Percentiles rank a stretch among this genome's conserved stretches.
phyloP scores from a whole-genome alignment of 2,797 vertebrate genomes.

The Sebastes hubbsi region DNA sequence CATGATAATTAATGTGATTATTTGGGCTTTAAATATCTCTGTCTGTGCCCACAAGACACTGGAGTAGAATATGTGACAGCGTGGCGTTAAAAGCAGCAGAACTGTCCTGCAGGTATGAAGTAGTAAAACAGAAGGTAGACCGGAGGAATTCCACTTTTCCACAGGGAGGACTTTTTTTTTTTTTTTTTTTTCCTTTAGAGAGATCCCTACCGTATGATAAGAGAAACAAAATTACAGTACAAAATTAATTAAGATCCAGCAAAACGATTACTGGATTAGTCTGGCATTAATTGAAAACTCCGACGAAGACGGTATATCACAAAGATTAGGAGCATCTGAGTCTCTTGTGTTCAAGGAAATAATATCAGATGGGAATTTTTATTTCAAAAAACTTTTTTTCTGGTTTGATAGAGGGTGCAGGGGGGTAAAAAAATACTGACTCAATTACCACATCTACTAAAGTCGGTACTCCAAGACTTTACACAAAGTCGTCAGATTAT shows the following conservation, averaged over 20 bases:
- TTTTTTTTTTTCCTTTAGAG: conserved; percentile 21
- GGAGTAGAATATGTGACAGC: background rate
- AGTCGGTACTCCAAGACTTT: conserved; percentile 8
- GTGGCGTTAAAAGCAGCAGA: background rate
- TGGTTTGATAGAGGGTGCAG: background rate
- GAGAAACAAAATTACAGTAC: conserved; percentile 70
- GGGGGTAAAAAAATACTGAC: conserved; percentile 18
- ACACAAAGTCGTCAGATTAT: conserved; percentile 21
- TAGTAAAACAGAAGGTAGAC: conserved; percentile 19
- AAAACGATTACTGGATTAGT: conserved; percentile 77
- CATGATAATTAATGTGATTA: conserved; percentile 1
- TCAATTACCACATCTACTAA: conserved; percentile 31
- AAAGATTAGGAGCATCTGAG: conserved; percentile 56
- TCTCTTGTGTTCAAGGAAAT: conserved; percentile 47
- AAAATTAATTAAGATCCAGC: conserved; percentile 82
- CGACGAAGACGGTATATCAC: conserved; percentile 60
- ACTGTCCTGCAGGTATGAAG: background rate
- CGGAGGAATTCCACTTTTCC: conserved; percentile 51
- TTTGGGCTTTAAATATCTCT: background rate
- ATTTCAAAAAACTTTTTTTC: conserved; percentile 18
- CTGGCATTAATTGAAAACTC: conserved; percentile 72
- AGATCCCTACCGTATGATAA: conserved; percentile 67
- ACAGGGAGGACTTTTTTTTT: conserved; percentile 32
- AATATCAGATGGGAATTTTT: conserved; percentile 39
- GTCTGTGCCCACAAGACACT: background rate